Evolutionary conservation across 2,888 invertebrate species (phyloP), one percentile per base, ranked within the genome.

Genomic region (Andrena bucephala): DNA sequence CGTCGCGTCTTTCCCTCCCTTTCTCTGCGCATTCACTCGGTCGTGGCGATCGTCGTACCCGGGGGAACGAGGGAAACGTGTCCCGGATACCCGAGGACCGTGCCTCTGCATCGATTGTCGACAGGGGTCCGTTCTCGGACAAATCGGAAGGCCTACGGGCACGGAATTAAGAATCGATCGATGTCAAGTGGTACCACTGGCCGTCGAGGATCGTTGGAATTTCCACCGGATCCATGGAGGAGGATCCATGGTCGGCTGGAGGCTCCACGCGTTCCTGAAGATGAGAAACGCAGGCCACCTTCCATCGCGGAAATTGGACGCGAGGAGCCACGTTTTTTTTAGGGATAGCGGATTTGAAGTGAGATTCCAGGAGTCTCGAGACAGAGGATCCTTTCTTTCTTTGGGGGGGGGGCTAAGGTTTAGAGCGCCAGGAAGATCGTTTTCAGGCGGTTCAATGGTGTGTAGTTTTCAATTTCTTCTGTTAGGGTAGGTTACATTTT

Each of bases 1-100:
- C 63, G 42, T 42, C 42, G 42, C 68, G 67, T 71, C 50, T 76
- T n/a, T 54, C 71, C 24, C 77, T 62, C 81, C 76, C 80, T 86
- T 77, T 70, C 74, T 72, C 66, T 24, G 62, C 42, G 66, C 84
- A 82, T 79, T 84, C 88, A 69, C 86, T 86, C 84, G 67, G 81
- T 79, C 72, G 74, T 60, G 83, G 74, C 80, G 85, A 83, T 86
- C 87, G 81, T 59, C 81, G 84, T 88, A 84, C 79, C 76, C 70
- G 69, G 73, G 78, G 80, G 86, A 87, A 77, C 66, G 67, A 77
- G 86, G 87, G 67, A 85, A 84, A 85, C 79, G 83, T 83, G 86
- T 87, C 74, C 86, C 83, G 87, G 87, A 87, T 87, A 78, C 80
- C 87, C 83, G 85, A 80, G 33, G 59, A 24, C 75, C 81, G 78